Percentiles rank a stretch among this genome's conserved stretches.
These are phyloP conservation scores for Sinonovacula constricta DNA, from an alignment of 1,140 invertebrate species.

Conservation along the genomic window DNA sequence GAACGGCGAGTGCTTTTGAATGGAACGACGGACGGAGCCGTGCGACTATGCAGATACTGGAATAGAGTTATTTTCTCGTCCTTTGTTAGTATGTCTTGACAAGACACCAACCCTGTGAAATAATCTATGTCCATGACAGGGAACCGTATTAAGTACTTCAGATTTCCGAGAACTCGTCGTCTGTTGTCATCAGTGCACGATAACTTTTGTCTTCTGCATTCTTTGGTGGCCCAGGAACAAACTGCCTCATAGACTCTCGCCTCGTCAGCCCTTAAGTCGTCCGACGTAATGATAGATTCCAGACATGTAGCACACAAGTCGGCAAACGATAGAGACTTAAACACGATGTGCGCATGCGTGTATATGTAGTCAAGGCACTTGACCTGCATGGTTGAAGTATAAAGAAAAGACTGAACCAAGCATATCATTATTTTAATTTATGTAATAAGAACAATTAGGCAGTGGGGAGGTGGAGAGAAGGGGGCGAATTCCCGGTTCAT, in stretches of 20 bases:
- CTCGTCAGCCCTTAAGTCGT: constrained; percentile 41
- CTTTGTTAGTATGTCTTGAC: constrained; percentile 2
- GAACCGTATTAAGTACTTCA: constrained; percentile 22
- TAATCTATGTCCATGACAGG: constrained; percentile 32
- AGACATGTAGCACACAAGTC: constrained; percentile 12
- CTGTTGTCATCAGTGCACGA: constrained; percentile 9
- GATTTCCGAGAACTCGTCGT: constrained; percentile 28
- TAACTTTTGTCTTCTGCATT: constrained; percentile 27
- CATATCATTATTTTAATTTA: too few relatives aligned
- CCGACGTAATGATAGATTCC: constrained; percentile 3
- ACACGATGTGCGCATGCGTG: constrained; percentile 12
- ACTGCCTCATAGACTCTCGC: constrained; percentile 28
- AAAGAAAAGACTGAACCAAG: too few relatives aligned
- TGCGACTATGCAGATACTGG: constrained; percentile 16
- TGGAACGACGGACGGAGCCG: constrained; percentile 19
- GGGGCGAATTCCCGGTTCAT: too few relatives aligned
- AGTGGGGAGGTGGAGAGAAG: too few relatives aligned
- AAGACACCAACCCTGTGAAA: constrained; percentile 13
- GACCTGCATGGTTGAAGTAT: too few relatives aligned
- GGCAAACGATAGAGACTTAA: constrained; percentile 3
- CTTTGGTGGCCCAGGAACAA: constrained; percentile 15
- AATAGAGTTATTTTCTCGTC: constrained; percentile 22
- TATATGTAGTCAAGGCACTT: constrained; percentile 29
- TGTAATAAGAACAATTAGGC: too few relatives aligned
- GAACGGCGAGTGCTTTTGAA: constrained; percentile 22